Conservation (phyloP, 2,113 vertebrate species). For the Condylura cristata region DNA sequence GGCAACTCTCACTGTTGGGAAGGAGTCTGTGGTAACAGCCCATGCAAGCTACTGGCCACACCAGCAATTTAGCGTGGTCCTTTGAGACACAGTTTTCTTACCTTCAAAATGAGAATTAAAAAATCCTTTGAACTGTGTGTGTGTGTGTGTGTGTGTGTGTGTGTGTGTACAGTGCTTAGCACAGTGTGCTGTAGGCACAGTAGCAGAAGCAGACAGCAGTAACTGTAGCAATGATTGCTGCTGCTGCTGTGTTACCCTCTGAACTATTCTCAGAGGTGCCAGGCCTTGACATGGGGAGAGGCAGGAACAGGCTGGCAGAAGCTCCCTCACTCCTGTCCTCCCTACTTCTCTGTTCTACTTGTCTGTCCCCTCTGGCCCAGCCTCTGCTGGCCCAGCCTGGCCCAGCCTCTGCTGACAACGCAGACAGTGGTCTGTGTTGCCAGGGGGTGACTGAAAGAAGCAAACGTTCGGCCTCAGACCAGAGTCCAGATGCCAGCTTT, state of each 20-base stretch:
- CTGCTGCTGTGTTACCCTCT: neutral
- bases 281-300: neutral
- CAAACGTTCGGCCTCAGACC: neutral
- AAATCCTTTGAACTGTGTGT: neutral
- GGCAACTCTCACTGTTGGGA: neutral
- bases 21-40: neutral
- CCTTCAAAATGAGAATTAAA: neutral
- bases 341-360: rapidly evolving
- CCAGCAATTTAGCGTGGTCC: neutral
- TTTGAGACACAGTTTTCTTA: neutral
- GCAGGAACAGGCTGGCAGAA: too few species aligned
- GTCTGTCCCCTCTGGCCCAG: neutral
- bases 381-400: neutral
- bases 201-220: neutral
- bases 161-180: neutral
- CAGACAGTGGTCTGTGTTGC: neutral
- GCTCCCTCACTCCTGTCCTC: rapidly evolving
- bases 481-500: neutral
- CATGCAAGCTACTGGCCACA: neutral
- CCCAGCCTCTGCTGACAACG: neutral
- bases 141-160: rapidly evolving
- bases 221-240: neutral
- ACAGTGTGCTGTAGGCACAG: neutral
- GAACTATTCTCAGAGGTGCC: neutral
- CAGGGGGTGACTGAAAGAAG: neutral